A percentile compares a stretch with the other conserved stretches of the same genome.
These are phyloP conservation scores for Agrotis exclamationis DNA, from an alignment of 2,888 invertebrate genomes.

Conservation along the genomic window DNA sequence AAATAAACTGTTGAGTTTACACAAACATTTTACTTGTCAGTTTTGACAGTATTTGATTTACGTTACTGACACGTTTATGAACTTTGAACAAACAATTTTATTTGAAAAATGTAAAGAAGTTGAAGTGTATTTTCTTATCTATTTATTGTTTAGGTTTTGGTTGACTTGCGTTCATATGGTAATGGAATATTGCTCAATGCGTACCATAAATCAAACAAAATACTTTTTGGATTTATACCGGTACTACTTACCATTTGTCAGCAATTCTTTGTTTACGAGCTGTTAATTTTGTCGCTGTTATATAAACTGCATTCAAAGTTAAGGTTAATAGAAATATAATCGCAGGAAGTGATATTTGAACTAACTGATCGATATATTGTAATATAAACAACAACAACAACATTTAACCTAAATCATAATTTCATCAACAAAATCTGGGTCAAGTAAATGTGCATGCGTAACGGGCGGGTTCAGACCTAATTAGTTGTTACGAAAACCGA, in stretches of 20 bases:
- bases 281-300: neutral
- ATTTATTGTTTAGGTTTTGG: slow-evolving; percentile 23
- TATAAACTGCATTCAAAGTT: neutral
- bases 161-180: slow-evolving; percentile 21
- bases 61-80: slow-evolving; percentile 5
- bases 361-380: neutral
- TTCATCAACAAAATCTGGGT: slow-evolving; percentile 49
- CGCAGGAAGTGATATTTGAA: neutral
- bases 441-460: slow-evolving; percentile 53
- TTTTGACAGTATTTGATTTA: slow-evolving; percentile 21
- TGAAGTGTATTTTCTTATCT: neutral
- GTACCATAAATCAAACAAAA: neutral
- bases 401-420: slow-evolving; percentile 27
- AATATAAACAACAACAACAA: slow-evolving; percentile 13
- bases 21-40: slow-evolving; percentile 19
- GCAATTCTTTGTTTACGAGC: neutral
- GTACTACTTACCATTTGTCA: neutral
- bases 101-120: slow-evolving; percentile 2
- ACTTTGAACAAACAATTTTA: slow-evolving; percentile 18
- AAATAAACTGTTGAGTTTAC: slow-evolving; percentile 23
- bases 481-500: slow-evolving; percentile 57
- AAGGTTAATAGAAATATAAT: neutral
- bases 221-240: neutral
- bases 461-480: slow-evolving; percentile 55
- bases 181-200: neutral